Evolutionary conservation across 2,113 vertebrate genomes (phyloP), one percentile per base, ranked within the genome.

Genomic region (Corythornis cristatus): DNA sequence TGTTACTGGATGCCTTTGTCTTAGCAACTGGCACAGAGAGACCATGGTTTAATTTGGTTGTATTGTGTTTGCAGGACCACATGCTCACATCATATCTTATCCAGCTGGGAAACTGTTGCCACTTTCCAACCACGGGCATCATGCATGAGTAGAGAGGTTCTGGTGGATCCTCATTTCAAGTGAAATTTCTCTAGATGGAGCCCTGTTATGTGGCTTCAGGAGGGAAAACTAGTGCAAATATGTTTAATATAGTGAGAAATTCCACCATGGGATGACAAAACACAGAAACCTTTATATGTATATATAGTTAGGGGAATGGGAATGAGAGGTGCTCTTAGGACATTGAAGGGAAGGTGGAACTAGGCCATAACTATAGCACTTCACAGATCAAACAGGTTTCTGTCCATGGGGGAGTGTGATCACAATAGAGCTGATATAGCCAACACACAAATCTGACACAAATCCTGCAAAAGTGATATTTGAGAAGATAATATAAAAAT

Each of bases 381-480:
- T 64, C n/a, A 15, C 18, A 60, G 29, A 13, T 45, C 29, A 51
- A 66, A 67, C 2, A 51, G 5, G 3, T 60, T 33, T 48, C 33
- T 62, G 3, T 43, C 17, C 25, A 11, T 25, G 35, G 53, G 7
- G 11, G 4, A 26, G 1, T 12, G 5, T 68, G 53, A 58, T 67
- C 14, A 40, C 45, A 64, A 29, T 15, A 70, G 29, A 74, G 28
- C 7, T 22, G 20, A 58, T 31, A 31, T 3, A 81, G 19, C 8
- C 12, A 74, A 10, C 5, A 42, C 33, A 43, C 51, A 84, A 68
- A 29, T 51, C 31, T 75, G 45, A 35, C 17, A 15, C 16, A 6
- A 19, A 58, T 70, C 22, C 37, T 64, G 17, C 7, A 5, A 15
- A 62, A 35, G 4, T 0, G 0, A 4, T 25, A 56, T 68, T 48